Percentiles rank a stretch among this genome's conserved stretches.
phyloP scores from a whole-genome alignment of 2,113 vertebrate genomes.

The Seriola dumerili region DNA sequence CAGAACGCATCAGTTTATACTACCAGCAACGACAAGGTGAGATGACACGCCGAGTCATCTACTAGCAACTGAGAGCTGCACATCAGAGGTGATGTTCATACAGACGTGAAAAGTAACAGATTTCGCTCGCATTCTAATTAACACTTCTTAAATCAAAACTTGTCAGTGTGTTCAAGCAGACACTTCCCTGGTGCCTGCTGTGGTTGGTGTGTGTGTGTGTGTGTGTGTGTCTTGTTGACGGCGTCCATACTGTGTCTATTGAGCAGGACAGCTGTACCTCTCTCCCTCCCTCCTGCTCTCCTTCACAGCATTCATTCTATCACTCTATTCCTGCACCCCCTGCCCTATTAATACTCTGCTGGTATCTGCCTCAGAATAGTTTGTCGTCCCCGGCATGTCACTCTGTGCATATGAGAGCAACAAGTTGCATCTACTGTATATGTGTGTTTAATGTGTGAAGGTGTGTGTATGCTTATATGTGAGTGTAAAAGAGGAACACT shows the following conservation, averaged over 20 bases:
- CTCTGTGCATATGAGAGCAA: slow-evolving; percentile 63
- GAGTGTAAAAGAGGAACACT: background rate
- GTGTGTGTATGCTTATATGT: background rate
- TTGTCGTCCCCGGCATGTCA: slow-evolving; percentile 84
- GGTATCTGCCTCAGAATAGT: slow-evolving; percentile 93
- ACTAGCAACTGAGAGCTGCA: background rate
- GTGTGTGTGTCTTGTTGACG: slow-evolving; percentile 1
- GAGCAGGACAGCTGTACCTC: slow-evolving; percentile 84
- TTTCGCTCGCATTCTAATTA: background rate
- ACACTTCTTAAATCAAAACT: slow-evolving; percentile 3
- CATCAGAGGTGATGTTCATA: background rate
- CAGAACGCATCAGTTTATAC: background rate
- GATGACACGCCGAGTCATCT: background rate
- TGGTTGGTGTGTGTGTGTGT: slow-evolving; percentile 14
- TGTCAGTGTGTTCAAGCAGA: background rate
- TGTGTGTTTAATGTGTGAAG: background rate
- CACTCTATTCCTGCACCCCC: slow-evolving; percentile 89
- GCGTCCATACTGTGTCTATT: slow-evolving; percentile 65
- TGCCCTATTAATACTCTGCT: slow-evolving; percentile 93
- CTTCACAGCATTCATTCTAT: slow-evolving; percentile 88
- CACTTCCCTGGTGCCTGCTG: slow-evolving; percentile 19
- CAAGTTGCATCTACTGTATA: slow-evolving; percentile 37
- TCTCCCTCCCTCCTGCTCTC: slow-evolving; percentile 44
- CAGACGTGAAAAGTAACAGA: background rate
- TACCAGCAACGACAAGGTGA: background rate